phyloP scores from a whole-genome alignment of 2,113 vertebrate species.

The Daubentonia madagascariensis region DNA sequence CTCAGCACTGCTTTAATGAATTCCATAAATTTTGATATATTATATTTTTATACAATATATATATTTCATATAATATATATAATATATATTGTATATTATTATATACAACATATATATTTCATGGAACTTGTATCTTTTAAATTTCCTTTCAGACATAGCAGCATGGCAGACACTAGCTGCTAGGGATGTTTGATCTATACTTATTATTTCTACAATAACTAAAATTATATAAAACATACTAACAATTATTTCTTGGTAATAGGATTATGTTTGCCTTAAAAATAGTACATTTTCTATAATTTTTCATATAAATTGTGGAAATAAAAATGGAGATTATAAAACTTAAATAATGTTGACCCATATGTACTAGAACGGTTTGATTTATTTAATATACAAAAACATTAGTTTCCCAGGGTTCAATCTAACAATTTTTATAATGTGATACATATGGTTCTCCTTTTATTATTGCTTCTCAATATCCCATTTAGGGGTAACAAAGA shows the following conservation, averaged over 20 bases:
- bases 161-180: neutral
- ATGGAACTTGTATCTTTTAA: neutral
- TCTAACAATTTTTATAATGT: neutral
- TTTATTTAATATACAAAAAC: neutral
- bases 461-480: neutral
- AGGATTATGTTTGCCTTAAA: slow-evolving; percentile 14
- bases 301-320: neutral
- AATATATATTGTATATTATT: no score
- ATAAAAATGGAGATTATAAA: neutral
- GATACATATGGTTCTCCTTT: neutral
- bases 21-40: neutral
- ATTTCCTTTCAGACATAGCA: neutral
- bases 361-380: neutral
- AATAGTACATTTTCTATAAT: neutral
- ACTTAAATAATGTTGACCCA: neutral
- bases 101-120: no score
- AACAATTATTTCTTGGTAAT: neutral
- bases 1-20: neutral
- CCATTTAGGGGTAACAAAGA: neutral
- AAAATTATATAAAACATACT: slow-evolving; percentile 18
- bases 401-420: neutral
- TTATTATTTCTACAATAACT: neutral
- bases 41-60: neutral
- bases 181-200: neutral
- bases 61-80: no score